These are phyloP conservation scores for Diadema setosum DNA, from an alignment of 35 echinoderm and acorn worm genomes.

Conservation along the genomic window DNA sequence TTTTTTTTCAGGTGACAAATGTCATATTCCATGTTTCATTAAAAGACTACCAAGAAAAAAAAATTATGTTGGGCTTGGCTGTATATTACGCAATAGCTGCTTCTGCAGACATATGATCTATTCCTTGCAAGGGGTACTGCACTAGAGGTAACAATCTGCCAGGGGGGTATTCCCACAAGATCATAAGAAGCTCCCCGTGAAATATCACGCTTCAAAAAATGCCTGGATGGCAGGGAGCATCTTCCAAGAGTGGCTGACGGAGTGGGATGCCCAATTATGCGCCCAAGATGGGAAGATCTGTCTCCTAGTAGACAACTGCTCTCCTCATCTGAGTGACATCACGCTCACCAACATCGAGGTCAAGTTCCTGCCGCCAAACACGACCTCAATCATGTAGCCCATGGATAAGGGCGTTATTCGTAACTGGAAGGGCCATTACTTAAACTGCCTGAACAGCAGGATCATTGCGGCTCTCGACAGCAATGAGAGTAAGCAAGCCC, in stretches of 20 bases:
- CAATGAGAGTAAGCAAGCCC: not conserved
- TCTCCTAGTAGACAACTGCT: not conserved
- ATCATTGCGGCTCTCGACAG: not conserved
- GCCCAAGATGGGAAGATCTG: too few species aligned
- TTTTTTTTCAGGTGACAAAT: too few species aligned
- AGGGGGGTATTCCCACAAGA: not conserved
- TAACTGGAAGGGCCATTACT: not conserved
- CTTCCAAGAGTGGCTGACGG: not conserved
- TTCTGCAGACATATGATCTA: too few species aligned
- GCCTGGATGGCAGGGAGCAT: not conserved
- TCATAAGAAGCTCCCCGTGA: not conserved
- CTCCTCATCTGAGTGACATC: not conserved
- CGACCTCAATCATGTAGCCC: not conserved
- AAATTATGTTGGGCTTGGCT: too few species aligned
- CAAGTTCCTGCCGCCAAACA: not conserved
- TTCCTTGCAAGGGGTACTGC: not conserved
- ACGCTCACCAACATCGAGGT: not conserved
- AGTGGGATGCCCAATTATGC: not conserved
- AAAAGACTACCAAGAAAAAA: too few species aligned
- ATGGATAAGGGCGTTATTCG: not conserved
- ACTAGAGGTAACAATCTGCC: not conserved
- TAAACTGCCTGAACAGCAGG: not conserved
- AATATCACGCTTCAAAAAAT: not conserved
- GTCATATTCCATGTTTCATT: too few species aligned
- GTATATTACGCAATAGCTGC: too few species aligned